Percentiles rank a stretch among this genome's conserved stretches.
These are phyloP conservation scores for Anguilla rostrata DNA, from an alignment of 2,113 vertebrate species.

Conservation along the genomic window DNA sequence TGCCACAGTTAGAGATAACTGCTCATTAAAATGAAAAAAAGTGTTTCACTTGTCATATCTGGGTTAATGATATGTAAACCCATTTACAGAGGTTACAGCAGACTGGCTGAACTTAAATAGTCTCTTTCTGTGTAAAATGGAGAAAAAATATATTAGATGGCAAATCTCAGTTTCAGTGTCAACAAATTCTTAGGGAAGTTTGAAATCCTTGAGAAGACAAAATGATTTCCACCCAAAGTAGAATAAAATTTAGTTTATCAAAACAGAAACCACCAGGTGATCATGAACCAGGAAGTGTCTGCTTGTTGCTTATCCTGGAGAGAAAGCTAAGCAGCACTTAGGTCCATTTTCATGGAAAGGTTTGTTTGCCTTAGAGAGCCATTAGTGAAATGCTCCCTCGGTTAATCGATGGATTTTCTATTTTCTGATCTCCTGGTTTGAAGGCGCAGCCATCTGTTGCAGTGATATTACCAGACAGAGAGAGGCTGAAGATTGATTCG, in stretches of 20 bases:
- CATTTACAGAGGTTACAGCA: not conserved
- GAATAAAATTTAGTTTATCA: not conserved
- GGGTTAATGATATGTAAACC: not conserved
- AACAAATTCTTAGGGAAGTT: not conserved
- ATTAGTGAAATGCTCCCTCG: constrained; percentile 31
- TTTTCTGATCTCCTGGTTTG: constrained; percentile 20
- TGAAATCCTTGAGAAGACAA: not conserved
- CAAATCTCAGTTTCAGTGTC: not conserved
- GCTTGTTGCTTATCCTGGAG: not conserved
- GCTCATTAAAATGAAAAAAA: not conserved
- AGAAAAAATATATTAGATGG: not conserved
- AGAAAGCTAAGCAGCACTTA: constrained; percentile 30
- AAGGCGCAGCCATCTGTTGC: not conserved
- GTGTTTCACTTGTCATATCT: not conserved
- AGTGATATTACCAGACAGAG: not conserved
- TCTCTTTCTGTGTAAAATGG: not conserved
- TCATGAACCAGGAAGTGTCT: not conserved
- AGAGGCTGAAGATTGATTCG: not conserved
- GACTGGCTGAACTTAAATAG: not conserved
- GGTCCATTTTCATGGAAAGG: constrained; percentile 44
- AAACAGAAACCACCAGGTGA: not conserved
- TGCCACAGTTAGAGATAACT: not conserved
- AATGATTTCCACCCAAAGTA: not conserved
- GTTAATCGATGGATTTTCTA: constrained; percentile 32
- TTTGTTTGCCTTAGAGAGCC: constrained; percentile 53